phyloP scores from a whole-genome alignment of 2,797 vertebrate genomes.

The Lutjanus campechanus region DNA sequence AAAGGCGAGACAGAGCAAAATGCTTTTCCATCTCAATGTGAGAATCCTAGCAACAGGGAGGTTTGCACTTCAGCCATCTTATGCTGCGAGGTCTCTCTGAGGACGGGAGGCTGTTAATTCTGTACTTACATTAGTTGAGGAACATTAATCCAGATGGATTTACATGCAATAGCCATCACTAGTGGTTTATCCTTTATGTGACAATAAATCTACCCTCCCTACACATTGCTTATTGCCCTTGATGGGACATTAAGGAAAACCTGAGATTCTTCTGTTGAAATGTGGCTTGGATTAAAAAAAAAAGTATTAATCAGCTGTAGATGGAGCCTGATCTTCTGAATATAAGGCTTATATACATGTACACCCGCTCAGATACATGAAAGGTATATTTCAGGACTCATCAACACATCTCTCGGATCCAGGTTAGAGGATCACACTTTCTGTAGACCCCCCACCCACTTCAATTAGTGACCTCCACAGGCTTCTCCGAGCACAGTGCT shows the following conservation, averaged over 20 bases:
- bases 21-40: conserved; percentile 38
- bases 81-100: conserved; percentile 42
- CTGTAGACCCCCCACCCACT: conserved; percentile 55
- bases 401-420: conserved; percentile 64
- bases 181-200: conserved; percentile 68
- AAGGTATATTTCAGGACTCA: conserved; percentile 57
- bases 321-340: conserved; percentile 24
- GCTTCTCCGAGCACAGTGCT: conserved; percentile 37
- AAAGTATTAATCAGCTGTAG: conserved; percentile 20
- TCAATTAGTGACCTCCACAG: conserved; percentile 77
- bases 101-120: conserved; percentile 60
- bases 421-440: conserved; percentile 66
- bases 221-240: conserved; percentile 64
- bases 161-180: conserved; percentile 65
- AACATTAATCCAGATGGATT: conserved; percentile 79
- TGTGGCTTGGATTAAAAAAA: conserved; percentile 29
- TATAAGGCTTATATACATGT: not conserved
- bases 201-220: conserved; percentile 61
- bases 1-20: conserved; percentile 34
- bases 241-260: conserved; percentile 47
- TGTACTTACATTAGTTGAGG: conserved; percentile 72
- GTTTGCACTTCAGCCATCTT: conserved; percentile 37
- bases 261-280: conserved; percentile 16
- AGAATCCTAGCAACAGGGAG: conserved; percentile 66
- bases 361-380: not conserved